A percentile compares a stretch with the other conserved stretches of the same genome.
phyloP scores from a whole-genome alignment of 2,797 vertebrate species.

The Lepus townsendii region DNA sequence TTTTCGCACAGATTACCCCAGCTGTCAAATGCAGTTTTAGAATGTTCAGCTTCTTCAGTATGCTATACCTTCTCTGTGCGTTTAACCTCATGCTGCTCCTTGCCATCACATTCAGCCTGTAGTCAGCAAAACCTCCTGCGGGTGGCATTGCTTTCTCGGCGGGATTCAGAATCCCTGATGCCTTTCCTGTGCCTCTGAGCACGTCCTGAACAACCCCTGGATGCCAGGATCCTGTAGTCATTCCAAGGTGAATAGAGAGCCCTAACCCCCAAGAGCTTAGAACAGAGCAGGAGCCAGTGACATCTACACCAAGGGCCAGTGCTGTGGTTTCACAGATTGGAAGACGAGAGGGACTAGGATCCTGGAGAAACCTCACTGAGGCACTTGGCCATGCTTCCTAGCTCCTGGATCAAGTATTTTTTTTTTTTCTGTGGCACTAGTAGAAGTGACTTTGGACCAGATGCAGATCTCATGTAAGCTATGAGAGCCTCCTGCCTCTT shows the following conservation, averaged over 20 bases:
- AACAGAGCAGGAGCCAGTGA: background rate
- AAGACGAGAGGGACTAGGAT: background rate
- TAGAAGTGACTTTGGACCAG: background rate
- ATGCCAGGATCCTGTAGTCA: too few species aligned
- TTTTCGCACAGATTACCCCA: background rate
- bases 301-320: too few species aligned
- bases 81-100: background rate
- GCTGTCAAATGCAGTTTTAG: background rate
- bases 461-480: background rate
- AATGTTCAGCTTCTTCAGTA: background rate
- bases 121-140: background rate
- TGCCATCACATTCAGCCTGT: rapidly evolving
- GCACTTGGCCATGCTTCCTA: background rate
- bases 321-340: background rate
- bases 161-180: background rate
- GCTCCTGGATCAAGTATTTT: rapidly evolving
- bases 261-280: background rate
- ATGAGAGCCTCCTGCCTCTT: background rate
- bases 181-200: background rate
- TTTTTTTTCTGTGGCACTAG: background rate
- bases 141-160: background rate
- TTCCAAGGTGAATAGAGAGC: background rate
- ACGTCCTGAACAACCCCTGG: background rate
- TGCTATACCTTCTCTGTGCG: rapidly evolving
- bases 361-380: background rate